Evolutionary conservation across 2,113 vertebrate genomes (phyloP).

Genomic region (Sminthopsis crassicaudata): DNA sequence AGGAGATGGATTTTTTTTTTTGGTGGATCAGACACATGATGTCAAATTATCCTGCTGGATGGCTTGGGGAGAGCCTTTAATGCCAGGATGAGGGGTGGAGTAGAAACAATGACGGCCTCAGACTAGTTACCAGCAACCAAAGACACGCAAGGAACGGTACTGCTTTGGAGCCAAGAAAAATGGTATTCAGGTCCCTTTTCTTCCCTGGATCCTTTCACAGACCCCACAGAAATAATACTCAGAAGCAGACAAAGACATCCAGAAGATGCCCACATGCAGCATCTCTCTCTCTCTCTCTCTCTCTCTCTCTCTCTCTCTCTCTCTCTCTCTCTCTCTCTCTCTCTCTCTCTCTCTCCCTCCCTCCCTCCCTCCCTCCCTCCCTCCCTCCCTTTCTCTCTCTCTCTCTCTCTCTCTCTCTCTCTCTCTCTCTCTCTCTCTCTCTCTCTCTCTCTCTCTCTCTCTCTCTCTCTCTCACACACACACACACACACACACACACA

Average conservation of each 20-base stretch:
- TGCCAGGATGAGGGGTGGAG: neutral
- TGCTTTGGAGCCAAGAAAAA: neutral
- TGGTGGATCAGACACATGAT: neutral
- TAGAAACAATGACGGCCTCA: neutral
- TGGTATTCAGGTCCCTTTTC: neutral
- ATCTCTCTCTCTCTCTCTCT: too few relatives aligned
- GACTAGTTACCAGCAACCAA: neutral
- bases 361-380: too few relatives aligned
- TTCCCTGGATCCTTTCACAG: neutral
- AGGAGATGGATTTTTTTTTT: neutral
- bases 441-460: too few relatives aligned
- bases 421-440: too few relatives aligned
- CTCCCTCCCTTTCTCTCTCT: too few relatives aligned
- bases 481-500: too few relatives aligned
- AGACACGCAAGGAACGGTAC: neutral
- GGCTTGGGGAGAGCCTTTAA: neutral
- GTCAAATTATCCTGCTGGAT: neutral
- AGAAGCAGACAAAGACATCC: neutral
- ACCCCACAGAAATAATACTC: neutral
- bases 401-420: too few relatives aligned
- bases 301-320: too few relatives aligned
- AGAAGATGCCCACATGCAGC: too few relatives aligned
- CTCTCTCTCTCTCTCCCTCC: too few relatives aligned
- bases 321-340: too few relatives aligned
- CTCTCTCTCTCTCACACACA: too few relatives aligned